A percentile compares a stretch with the other conserved stretches of the same genome.
These are phyloP conservation scores for Morelia viridis DNA, from an alignment of 2,797 vertebrate genomes.

Conservation along the genomic window DNA sequence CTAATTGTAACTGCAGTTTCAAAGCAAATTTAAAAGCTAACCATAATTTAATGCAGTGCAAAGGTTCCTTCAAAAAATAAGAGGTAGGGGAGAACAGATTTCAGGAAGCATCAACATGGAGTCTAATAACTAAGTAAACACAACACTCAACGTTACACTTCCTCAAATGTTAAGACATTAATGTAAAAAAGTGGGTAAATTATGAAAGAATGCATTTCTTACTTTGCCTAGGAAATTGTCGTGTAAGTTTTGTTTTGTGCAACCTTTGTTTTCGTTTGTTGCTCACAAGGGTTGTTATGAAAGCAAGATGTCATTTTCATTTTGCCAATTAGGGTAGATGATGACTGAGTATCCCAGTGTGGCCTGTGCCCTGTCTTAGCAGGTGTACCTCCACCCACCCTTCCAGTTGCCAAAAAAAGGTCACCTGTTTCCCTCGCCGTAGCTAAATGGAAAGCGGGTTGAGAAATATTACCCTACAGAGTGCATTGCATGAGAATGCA, in stretches of 20 bases:
- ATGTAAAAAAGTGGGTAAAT: not conserved
- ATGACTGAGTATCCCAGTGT: not conserved
- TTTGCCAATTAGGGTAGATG: not conserved
- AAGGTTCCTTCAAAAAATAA: not conserved
- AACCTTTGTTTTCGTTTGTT: not conserved
- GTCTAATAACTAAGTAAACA: not conserved
- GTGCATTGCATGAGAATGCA: not conserved
- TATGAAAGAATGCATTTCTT: not conserved
- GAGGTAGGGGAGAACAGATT: not conserved
- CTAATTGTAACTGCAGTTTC: not conserved
- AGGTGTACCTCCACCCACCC: not conserved
- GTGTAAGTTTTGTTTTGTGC: not conserved
- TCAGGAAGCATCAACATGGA: not conserved
- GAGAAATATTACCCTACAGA: not conserved
- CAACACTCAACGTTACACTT: not conserved
- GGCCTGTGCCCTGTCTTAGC: not conserved
- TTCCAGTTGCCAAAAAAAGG: not conserved
- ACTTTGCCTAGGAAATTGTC: not conserved
- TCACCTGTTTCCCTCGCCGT: not conserved
- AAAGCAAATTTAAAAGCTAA: not conserved
- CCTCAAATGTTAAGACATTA: not conserved
- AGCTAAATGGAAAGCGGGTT: not conserved
- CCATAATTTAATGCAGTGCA: no score
- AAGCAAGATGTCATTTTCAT: not conserved
- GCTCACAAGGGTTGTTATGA: not conserved